Evolutionary conservation across 2,797 vertebrate species (phyloP), one percentile per base, ranked within the genome.

Genomic region (Scyliorhinus canicula): DNA sequence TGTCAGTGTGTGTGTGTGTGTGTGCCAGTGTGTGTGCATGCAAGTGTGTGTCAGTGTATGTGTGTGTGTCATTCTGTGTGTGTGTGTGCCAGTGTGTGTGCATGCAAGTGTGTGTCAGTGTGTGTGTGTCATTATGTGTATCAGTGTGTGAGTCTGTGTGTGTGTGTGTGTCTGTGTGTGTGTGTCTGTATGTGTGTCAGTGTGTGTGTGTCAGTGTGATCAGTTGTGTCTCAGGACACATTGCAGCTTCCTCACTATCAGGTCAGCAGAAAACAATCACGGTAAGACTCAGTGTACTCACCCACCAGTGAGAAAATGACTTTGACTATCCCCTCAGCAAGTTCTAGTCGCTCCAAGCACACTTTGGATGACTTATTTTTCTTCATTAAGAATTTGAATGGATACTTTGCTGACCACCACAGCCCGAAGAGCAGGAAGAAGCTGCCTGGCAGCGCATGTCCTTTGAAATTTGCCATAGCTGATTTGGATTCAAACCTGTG

Each of bases 401-500:
- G 96, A 95, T 97, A 96, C 95, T 98, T 99, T 95, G 98, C 96
- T 0, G 98, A 98, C 96, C 98, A 98, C 98, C 98, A 99, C 40
- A 99, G 96, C 28, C 99, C 99, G 93, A 97, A 97, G 7, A 99
- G 84, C 40, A 99, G 95, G 96, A 99, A 99, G 96, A 99, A 99
- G 28, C 97, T 97, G 74, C 99, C 99, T 0, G 99, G 99, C 77
- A 99, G 98, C 0, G 98, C 98, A 0, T 99, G 99, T 84, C 99
- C 99, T 96, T 99, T 98, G 95, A 99, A 99, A 97, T 98, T 99
- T 0, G 98, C 99, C 99, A 99, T 99, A 44, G 65, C 2, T 44
- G 57, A 63, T 24, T 44, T 40, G 8, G 24, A 24, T 65, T 35
- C 57, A 5, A 40, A 91, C 19, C 79, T 60, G n/a, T 91, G 88